Conservation (phyloP, 1,140 invertebrate genomes). For the Wiebesia pumilae region DNA sequence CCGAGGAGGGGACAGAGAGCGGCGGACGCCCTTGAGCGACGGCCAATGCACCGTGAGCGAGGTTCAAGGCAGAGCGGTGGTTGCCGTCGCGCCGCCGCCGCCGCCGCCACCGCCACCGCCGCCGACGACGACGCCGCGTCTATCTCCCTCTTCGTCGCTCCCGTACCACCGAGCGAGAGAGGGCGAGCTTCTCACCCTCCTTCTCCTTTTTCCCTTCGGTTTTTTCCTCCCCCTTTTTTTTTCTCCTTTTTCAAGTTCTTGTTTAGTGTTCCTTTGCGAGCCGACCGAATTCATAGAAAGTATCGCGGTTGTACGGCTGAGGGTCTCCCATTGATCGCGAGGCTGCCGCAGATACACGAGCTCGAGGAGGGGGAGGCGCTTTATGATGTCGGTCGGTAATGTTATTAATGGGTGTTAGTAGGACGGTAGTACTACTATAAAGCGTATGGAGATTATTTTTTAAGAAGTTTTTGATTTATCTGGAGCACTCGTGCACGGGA, state of each 20-base stretch:
- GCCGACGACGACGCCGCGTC: slow-evolving; percentile 48
- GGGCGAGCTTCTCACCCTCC: slow-evolving; percentile 7
- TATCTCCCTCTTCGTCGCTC: slow-evolving; percentile 54
- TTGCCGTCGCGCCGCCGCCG: slow-evolving; percentile 67
- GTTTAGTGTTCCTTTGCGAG: slow-evolving; percentile 33
- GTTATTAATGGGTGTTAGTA: slow-evolving; percentile 33
- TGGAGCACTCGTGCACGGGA: not conserved
- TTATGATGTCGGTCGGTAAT: not conserved
- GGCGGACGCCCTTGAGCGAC: slow-evolving; percentile 75
- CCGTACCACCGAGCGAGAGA: too few relatives aligned
- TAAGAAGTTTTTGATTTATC: not conserved
- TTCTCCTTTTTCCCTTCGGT: not conserved
- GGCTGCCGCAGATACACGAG: not conserved
- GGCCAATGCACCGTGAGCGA: slow-evolving; percentile 74
- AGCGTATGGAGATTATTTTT: not conserved
- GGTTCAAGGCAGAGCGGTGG: slow-evolving; percentile 76
- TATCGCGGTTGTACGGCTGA: not conserved
- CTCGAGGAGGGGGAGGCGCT: not conserved
- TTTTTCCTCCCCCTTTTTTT: slow-evolving; percentile 40
- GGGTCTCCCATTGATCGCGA: not conserved
- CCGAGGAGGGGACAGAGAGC: slow-evolving; percentile 49
- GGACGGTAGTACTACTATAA: not conserved
- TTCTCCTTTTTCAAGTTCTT: slow-evolving; percentile 36
- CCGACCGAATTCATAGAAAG: slow-evolving; percentile 44
- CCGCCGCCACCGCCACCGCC: slow-evolving; percentile 54